Evolutionary conservation across 2,113 vertebrate species (phyloP).

Genomic region (Macquaria ambigua): DNA sequence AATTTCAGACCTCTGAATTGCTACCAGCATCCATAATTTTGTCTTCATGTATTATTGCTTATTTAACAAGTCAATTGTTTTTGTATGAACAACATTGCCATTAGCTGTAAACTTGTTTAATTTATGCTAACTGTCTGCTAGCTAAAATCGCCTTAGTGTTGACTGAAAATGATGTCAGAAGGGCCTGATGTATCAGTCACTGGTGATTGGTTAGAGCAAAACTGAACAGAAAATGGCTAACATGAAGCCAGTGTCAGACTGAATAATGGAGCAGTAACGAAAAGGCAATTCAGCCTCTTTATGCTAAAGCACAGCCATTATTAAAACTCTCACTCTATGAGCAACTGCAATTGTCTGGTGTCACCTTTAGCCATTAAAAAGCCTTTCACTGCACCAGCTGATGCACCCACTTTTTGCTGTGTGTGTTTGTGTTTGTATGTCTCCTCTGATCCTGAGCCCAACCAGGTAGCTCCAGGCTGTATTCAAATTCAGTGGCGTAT

Average conservation of each 20-base stretch:
- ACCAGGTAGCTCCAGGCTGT: conserved; percentile 17
- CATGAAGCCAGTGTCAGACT: background rate
- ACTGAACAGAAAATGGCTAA: background rate
- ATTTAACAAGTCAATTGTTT: too few species aligned
- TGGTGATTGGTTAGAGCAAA: background rate
- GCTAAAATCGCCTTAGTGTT: too few species aligned
- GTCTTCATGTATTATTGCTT: too few species aligned
- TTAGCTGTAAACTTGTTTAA: too few species aligned
- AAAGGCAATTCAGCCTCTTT: background rate
- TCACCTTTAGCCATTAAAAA: background rate
- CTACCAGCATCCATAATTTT: too few species aligned
- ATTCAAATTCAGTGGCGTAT: conserved; percentile 36
- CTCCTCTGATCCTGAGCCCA: conserved; percentile 20
- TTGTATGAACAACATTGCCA: too few species aligned
- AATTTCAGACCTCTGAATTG: too few species aligned
- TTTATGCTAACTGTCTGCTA: too few species aligned
- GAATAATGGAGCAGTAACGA: background rate
- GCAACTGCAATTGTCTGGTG: background rate
- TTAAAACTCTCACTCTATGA: background rate
- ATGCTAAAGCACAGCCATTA: background rate
- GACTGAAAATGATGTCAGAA: background rate
- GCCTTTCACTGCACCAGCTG: background rate
- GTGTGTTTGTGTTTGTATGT: background rate
- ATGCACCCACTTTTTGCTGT: background rate
- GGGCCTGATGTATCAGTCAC: background rate